These are phyloP conservation scores for Cryptus viduatorius DNA, from an alignment of 2,888 invertebrate species.

Conservation along the genomic window DNA sequence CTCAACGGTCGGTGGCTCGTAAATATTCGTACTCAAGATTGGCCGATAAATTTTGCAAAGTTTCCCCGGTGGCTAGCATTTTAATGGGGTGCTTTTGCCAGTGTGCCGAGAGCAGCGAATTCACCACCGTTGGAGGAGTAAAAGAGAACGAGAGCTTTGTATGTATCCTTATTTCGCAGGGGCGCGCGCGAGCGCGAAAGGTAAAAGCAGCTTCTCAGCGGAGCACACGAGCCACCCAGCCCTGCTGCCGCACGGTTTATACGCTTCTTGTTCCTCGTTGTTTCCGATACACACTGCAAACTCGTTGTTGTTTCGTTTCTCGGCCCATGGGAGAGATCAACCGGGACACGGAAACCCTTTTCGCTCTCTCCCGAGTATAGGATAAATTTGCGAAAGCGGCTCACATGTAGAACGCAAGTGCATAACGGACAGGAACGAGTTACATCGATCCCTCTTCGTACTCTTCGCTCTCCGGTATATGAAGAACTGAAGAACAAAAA, in stretches of 20 bases:
- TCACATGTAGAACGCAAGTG: slow-evolving; percentile 53
- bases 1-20: slow-evolving; percentile 68
- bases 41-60: slow-evolving; percentile 76
- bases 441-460: slow-evolving; percentile 40
- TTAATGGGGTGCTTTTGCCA: slow-evolving; percentile 72
- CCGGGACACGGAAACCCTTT: slow-evolving; percentile 76
- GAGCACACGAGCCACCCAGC: background rate
- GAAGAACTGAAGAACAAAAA: background rate
- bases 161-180: background rate
- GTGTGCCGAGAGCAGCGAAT: slow-evolving; percentile 14
- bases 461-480: background rate
- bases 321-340: slow-evolving; percentile 55
- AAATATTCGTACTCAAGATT: slow-evolving; percentile 76
- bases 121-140: background rate
- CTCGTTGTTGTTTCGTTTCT: slow-evolving; percentile 2
- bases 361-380: slow-evolving; percentile 59
- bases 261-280: slow-evolving; percentile 30
- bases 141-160: background rate
- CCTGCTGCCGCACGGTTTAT: slow-evolving; percentile 6
- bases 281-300: slow-evolving; percentile 17
- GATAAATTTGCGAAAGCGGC: slow-evolving; percentile 68
- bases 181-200: background rate
- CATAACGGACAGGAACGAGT: slow-evolving; percentile 53
- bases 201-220: slow-evolving; percentile 7
- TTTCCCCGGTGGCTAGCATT: slow-evolving; percentile 73